These are phyloP conservation scores for Sphinx pinastri DNA, from an alignment of 2,888 invertebrate species.

Conservation along the genomic window DNA sequence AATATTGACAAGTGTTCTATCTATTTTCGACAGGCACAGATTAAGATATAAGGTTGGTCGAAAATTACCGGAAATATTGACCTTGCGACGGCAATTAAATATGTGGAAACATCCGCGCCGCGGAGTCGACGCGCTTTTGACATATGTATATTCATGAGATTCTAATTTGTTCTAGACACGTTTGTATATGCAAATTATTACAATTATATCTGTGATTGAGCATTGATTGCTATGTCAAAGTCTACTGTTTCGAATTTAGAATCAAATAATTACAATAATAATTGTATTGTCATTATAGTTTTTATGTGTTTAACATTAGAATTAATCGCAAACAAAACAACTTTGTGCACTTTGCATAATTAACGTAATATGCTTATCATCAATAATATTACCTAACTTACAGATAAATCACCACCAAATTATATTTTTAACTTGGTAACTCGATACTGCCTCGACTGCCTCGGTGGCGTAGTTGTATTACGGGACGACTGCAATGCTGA, in stretches of 20 bases:
- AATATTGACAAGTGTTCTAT: not conserved
- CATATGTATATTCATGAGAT: conserved; percentile 20
- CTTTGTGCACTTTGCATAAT: not conserved
- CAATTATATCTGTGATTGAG: not conserved
- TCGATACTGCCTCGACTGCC: no score
- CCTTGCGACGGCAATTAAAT: conserved; percentile 19
- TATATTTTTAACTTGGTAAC: no score
- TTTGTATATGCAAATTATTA: not conserved
- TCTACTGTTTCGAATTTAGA: no score
- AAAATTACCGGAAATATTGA: conserved; percentile 15
- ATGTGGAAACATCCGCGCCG: conserved; percentile 15
- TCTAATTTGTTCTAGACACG: not conserved
- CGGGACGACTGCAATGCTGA: no score
- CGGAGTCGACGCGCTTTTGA: conserved; percentile 1
- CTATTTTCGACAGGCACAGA: conserved; percentile 4
- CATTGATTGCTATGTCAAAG: not conserved
- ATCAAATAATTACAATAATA: no score
- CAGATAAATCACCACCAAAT: not conserved
- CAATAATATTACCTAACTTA: not conserved
- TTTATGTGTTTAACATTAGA: not conserved
- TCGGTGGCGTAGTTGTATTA: no score
- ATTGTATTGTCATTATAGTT: no score
- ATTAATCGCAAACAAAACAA: not conserved
- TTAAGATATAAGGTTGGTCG: conserved; percentile 13
- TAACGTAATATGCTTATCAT: not conserved